These are phyloP conservation scores for Chionodraco myersi DNA, from an alignment of 2,113 vertebrate species.

Conservation along the genomic window DNA sequence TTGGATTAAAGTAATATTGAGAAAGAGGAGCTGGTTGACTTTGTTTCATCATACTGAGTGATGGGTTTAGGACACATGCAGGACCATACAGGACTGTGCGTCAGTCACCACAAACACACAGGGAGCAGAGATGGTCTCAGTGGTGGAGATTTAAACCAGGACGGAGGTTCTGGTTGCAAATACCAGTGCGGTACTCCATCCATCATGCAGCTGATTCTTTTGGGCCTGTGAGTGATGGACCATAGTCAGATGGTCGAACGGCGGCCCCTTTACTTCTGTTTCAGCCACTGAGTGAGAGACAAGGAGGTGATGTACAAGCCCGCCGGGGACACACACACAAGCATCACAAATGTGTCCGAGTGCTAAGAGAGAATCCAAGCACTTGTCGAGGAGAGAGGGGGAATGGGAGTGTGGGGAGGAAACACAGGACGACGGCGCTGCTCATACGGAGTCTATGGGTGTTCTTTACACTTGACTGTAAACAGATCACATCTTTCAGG, in stretches of 20 bases:
- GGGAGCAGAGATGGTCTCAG: conserved; percentile 12
- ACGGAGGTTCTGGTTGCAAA: conserved; percentile 69
- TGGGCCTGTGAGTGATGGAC: conserved; percentile 70
- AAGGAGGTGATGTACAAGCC: conserved; percentile 56
- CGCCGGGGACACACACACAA: conserved; percentile 41
- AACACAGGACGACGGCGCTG: background rate
- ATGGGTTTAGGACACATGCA: conserved; percentile 48
- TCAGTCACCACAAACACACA: conserved; percentile 35
- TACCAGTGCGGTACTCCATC: conserved; percentile 49
- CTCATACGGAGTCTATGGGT: conserved; percentile 22
- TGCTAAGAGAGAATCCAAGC: conserved; percentile 53
- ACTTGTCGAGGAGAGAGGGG: background rate
- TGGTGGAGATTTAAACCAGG: conserved; percentile 56
- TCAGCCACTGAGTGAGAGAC: conserved; percentile 68
- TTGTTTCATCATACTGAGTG: conserved; percentile 53
- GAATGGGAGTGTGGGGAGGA: background rate
- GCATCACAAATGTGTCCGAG: conserved; percentile 62
- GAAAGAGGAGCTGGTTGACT: conserved; percentile 41
- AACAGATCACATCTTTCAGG: background rate
- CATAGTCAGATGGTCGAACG: conserved; percentile 53
- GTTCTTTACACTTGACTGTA: conserved; percentile 15
- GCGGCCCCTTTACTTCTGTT: conserved; percentile 57
- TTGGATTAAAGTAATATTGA: conserved; percentile 27
- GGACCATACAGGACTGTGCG: conserved; percentile 10
- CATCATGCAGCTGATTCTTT: conserved; percentile 69